Base-by-base conservation (phyloP, 2,888 invertebrate genomes). In the Meandrusa payeni region DNA sequence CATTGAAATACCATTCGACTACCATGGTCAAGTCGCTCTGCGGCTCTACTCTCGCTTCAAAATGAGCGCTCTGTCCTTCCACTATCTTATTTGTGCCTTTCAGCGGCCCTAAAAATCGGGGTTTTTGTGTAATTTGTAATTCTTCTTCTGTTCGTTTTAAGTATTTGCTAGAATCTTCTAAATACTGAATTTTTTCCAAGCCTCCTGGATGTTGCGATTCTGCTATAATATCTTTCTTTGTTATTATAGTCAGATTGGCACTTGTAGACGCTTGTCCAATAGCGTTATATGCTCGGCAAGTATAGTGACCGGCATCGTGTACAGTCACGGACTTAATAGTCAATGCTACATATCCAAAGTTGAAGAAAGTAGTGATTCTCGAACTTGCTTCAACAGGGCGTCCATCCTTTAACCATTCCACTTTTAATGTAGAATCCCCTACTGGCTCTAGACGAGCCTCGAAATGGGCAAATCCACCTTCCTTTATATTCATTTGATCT, bases 1-100 rank as follows among this genome's bases (percentile, higher is more conserved):
- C 98, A 79, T 99, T 98, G 65, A 96, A 96, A 73, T 96, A 97
- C 99, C 99, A 99, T 83, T 98, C 98, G 49, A 97, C 93, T 64
- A 91, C 91, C 93, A 99, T 93, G 10, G 94, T 94, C 15, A 97
- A 90, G 80, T 99, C 99, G 68, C 94, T 97, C 76, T 97, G 95
- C 1, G 98, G 99, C 67, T 97, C 96, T 32, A 99, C 95, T 51
- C 97, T 93, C 2, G 95, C 96, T 88, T 98, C 98, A 69, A 98
- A 97, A 67, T 98, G 97, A 52, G 97, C 97, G 32, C 95, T 91
- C 86, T 97, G 97, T 0, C 96, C 96, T 87, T 98, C 97, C 11
- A 95, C 92, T 63, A 97, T 96, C 70, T 95, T 96, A 61, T 94
- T 96, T n/a, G 96, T 97, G 32, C 96, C 96, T 76, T 96, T 96